Conservation (phyloP, 2,888 invertebrate species). For the Furcula furcula region DNA sequence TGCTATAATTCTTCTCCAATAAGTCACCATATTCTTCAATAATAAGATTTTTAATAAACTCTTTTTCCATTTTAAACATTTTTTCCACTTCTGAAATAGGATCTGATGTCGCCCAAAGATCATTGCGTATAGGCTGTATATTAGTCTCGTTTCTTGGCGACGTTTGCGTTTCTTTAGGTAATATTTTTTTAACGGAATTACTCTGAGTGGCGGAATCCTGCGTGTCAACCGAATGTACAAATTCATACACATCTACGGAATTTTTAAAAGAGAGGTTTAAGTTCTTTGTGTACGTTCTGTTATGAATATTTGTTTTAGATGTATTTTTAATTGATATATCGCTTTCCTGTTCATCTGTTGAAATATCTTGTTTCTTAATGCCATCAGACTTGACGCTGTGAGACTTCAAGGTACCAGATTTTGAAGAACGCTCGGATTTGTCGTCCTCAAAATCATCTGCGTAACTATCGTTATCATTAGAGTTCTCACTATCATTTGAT, state of each 20-base stretch:
- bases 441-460: conserved; percentile 75
- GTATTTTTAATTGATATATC: conserved; percentile 16
- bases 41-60: conserved; percentile 68
- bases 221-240: conserved; percentile 62
- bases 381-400: conserved; percentile 16
- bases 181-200: conserved; percentile 46
- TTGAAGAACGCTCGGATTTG: conserved; percentile 46
- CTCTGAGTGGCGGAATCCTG: conserved; percentile 74
- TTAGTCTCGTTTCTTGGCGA: conserved; percentile 55
- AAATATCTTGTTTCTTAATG: conserved; percentile 14
- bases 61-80: conserved; percentile 68
- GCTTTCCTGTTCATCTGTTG: conserved; percentile 11
- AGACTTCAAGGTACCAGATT: conserved; percentile 14
- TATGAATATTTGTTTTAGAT: conserved; percentile 26
- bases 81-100: conserved; percentile 61
- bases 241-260: conserved; percentile 69
- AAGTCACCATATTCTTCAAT: conserved; percentile 68
- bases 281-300: conserved; percentile 48
- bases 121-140: conserved; percentile 64
- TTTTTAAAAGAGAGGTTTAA: conserved; percentile 64
- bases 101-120: conserved; percentile 61
- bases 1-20: conserved; percentile 59
- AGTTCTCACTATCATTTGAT: conserved; percentile 29
- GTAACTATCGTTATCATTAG: conserved; percentile 53
- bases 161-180: conserved; percentile 72